phyloP scores from a whole-genome alignment of 2,113 vertebrate genomes.

The Regulus satrapa region DNA sequence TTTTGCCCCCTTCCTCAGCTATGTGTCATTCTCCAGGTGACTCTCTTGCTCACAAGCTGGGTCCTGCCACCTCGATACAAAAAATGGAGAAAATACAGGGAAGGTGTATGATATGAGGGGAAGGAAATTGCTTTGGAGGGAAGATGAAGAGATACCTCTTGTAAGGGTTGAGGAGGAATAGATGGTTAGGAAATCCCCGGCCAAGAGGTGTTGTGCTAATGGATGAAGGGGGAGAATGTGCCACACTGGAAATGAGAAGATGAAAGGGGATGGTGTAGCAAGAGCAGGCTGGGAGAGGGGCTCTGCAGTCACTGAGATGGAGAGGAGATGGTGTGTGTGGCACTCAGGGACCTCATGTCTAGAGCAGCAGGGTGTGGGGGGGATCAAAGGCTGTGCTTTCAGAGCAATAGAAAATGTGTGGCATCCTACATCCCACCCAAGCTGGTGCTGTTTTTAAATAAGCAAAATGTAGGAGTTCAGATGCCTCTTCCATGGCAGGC shows the following conservation, averaged over 20 bases:
- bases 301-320: not conserved
- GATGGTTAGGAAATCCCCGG: not conserved
- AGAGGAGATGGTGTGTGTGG: not conserved
- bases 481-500: not conserved
- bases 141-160: not conserved
- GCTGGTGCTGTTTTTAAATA: not conserved
- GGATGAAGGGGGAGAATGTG: not conserved
- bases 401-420: accelerated
- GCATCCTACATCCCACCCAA: not conserved
- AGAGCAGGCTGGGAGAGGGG: not conserved
- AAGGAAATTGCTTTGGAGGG: not conserved
- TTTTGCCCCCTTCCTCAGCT: not conserved
- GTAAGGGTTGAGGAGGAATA: not conserved
- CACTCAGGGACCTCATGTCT: accelerated
- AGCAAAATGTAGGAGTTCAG: not conserved
- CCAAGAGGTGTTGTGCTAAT: not conserved
- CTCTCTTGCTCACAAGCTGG: not conserved
- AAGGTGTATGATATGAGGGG: not conserved
- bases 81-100: not conserved
- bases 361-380: not conserved
- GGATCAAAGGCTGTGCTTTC: not conserved
- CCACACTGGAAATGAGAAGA: not conserved
- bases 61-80: not conserved
- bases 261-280: not conserved
- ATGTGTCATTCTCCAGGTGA: not conserved